Evolutionary conservation across 2,797 vertebrate species (phyloP).

Genomic region (Fringilla coelebs): DNA sequence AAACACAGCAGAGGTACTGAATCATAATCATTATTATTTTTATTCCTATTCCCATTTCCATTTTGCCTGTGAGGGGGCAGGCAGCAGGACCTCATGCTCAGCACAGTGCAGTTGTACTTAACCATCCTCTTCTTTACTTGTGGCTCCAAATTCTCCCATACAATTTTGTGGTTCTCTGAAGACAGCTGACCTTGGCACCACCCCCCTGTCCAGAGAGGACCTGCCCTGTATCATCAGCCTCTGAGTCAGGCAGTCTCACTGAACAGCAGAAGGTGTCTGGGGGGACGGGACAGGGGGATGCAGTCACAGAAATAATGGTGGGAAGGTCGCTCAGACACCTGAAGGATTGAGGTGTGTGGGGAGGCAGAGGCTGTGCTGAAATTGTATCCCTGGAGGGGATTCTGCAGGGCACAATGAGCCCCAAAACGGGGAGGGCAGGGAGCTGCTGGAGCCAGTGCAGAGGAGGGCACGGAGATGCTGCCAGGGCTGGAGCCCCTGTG

Average conservation of each 20-base stretch:
- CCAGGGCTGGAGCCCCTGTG: not conserved
- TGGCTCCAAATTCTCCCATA: rapidly evolving
- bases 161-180: not conserved
- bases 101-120: not conserved
- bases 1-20: not conserved
- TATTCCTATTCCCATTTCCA: not conserved
- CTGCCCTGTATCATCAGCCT: too few relatives aligned
- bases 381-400: not conserved
- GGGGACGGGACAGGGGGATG: not conserved
- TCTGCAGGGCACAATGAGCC: too few relatives aligned
- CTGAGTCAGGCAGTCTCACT: too few relatives aligned
- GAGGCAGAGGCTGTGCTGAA: not conserved
- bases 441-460: not conserved
- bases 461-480: not conserved
- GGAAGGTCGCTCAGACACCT: not conserved
- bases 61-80: not conserved
- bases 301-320: rapidly evolving
- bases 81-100: not conserved
- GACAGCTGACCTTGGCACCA: not conserved
- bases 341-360: not conserved
- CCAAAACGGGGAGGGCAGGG: rapidly evolving
- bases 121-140: not conserved
- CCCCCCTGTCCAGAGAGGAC: rapidly evolving
- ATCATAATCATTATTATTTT: not conserved
- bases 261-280: not conserved